Base-by-base conservation (phyloP, 2,888 invertebrate genomes). In the Hipparchia semele region DNA sequence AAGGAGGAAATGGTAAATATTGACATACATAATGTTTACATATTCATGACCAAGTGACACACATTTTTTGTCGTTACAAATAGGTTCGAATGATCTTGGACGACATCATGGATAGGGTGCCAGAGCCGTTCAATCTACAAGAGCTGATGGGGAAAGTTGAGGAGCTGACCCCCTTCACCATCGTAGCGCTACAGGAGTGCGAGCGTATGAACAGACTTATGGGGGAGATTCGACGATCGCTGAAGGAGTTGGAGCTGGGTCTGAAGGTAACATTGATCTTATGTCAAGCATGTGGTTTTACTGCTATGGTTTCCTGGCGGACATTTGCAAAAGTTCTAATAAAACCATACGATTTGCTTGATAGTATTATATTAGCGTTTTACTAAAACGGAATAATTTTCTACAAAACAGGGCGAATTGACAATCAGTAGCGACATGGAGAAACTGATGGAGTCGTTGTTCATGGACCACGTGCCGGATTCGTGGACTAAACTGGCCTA, bases 351-450 rank as follows among this genome's bases (percentile, higher is more conserved):
- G 5, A 39, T 4, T 5, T 39, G 39, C 3, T 39, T 39, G 39
- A 4, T 39, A 39, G 39, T n/a, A n/a, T n/a, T n/a, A n/a, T n/a
- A n/a, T n/a, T n/a, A n/a, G n/a, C n/a, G n/a, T n/a, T n/a, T n/a
- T 49, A 49, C 8, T 6, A 6, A 49, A 49, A 46, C 0, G 3
- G 1, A 62, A 5, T 45, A 39, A 45, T 2, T 39, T 3, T 49
- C 3, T 10, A 8, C 66, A 4, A 2, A 9, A 65, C 81, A 97
- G 97, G 98, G 99, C 70, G 99, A 99, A 89, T 87, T 99, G 80
- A 99, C 99, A 0, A 98, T 99, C 78, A 98, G 98, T 70, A 95
- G 96, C 2, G 97, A 97, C 79, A 99, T 99, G 99, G 99, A 99
- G 86, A 95, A 95, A 8, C 89, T 99, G 71, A 97, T 98, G 92